Conservation (phyloP, 2,113 vertebrate species). For the Sprattus sprattus region DNA sequence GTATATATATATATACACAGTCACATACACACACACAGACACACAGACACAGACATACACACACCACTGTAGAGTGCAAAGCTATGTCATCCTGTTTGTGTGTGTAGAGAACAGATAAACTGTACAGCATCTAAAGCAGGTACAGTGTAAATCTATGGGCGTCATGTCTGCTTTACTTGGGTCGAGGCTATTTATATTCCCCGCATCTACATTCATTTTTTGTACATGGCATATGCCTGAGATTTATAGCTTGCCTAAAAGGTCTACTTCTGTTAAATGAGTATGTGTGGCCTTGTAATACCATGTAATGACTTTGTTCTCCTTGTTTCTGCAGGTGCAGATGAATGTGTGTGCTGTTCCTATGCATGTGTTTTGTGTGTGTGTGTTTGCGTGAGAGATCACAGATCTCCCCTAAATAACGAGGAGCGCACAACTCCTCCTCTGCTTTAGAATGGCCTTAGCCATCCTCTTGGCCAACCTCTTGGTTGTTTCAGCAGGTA, state of each 20-base stretch:
- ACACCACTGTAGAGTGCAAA: neutral
- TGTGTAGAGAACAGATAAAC: neutral
- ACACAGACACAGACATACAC: neutral
- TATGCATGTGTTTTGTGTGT: too few relatives aligned
- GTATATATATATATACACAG: neutral
- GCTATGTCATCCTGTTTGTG: conserved; percentile 3
- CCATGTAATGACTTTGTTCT: conserved; percentile 91
- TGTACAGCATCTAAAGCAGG: neutral
- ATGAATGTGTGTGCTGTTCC: conserved; percentile 54
- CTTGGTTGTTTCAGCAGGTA: conserved; percentile 87
- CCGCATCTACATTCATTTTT: neutral
- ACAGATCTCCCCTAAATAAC: conserved; percentile 80
- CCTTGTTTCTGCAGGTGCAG: conserved; percentile 91
- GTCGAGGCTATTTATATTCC: neutral
- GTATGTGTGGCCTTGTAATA: conserved; percentile 74
- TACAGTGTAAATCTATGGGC: neutral
- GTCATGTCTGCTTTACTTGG: neutral
- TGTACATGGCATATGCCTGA: neutral
- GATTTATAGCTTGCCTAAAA: neutral
- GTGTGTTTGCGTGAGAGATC: neutral
- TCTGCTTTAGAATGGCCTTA: conserved; percentile 93
- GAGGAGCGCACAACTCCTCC: conserved; percentile 90
- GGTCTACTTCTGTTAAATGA: neutral
- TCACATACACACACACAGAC: neutral
- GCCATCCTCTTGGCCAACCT: neutral